Evolutionary conservation across 2,797 vertebrate species (phyloP).

Genomic region (Cryptoblepharus egeriae): DNA sequence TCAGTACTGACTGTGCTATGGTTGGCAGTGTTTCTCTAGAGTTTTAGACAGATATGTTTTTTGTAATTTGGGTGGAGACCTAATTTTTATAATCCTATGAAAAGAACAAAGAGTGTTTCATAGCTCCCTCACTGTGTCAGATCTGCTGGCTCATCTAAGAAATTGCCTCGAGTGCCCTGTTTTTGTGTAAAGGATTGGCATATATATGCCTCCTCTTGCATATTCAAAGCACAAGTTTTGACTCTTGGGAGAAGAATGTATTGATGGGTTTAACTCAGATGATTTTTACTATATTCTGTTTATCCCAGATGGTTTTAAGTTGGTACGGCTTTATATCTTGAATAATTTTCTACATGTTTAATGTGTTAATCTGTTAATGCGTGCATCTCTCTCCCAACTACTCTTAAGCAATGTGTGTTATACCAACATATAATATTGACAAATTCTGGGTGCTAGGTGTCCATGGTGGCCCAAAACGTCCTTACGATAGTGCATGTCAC

Average conservation of each 20-base stretch:
- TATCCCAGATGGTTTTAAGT: conserved; percentile 71
- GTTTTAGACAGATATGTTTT: too few species aligned
- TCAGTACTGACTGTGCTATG: too few species aligned
- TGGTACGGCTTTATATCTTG: conserved; percentile 70
- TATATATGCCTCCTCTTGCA: conserved; percentile 34
- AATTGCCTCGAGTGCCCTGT: not conserved
- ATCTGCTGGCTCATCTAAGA: not conserved
- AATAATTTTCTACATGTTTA: not conserved
- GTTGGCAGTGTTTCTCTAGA: too few species aligned
- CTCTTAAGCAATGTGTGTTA: not conserved
- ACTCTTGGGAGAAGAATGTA: conserved; percentile 52
- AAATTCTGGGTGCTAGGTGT: too few species aligned
- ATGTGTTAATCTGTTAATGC: not conserved
- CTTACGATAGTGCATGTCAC: too few species aligned
- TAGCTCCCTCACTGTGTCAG: not conserved
- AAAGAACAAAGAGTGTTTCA: not conserved
- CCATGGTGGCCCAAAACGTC: too few species aligned
- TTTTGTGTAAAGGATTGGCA: not conserved
- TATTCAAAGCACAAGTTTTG: conserved; percentile 48
- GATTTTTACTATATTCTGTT: conserved; percentile 49
- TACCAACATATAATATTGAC: too few species aligned
- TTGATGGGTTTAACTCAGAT: conserved; percentile 69
- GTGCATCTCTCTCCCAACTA: not conserved
- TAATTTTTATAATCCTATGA: not conserved
- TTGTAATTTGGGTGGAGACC: not conserved